Conservation (phyloP, 2,888 invertebrate genomes). For the Dromius quadrimaculatus region DNA sequence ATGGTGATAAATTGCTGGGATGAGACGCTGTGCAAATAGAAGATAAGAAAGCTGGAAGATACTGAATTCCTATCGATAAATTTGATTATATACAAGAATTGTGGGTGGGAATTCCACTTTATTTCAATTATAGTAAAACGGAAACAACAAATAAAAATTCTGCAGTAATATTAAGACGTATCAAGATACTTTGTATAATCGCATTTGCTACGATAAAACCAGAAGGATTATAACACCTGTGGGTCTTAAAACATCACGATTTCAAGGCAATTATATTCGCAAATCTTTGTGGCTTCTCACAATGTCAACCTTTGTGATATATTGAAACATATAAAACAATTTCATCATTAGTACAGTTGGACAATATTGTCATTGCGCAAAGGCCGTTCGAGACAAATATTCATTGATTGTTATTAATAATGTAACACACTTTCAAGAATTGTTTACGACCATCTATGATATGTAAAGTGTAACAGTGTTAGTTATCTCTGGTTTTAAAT, state of each 20-base stretch:
- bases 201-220: conserved; percentile 7
- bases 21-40: conserved; percentile 36
- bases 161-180: too few species aligned
- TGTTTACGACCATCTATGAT: conserved; percentile 9
- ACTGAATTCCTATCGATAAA: neutral
- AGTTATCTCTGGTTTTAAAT: conserved; percentile 27
- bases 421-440: conserved; percentile 14
- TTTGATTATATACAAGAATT: too few species aligned
- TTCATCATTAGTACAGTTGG: too few species aligned
- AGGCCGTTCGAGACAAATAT: conserved; percentile 38
- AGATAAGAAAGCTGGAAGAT: neutral
- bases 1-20: conserved; percentile 36
- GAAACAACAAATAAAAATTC: too few species aligned
- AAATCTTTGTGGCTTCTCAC: neutral
- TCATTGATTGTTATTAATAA: conserved; percentile 23
- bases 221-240: neutral
- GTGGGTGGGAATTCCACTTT: too few species aligned
- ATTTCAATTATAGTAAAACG: too few species aligned
- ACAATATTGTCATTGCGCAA: conserved; percentile 22
- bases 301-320: too few species aligned
- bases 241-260: neutral
- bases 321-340: too few species aligned
- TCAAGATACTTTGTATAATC: too few species aligned
- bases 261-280: conserved; percentile 8
- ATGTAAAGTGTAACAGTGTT: conserved; percentile 32